phyloP scores from a whole-genome alignment of 1,140 invertebrate species.

The Cherax quadricarinatus region DNA sequence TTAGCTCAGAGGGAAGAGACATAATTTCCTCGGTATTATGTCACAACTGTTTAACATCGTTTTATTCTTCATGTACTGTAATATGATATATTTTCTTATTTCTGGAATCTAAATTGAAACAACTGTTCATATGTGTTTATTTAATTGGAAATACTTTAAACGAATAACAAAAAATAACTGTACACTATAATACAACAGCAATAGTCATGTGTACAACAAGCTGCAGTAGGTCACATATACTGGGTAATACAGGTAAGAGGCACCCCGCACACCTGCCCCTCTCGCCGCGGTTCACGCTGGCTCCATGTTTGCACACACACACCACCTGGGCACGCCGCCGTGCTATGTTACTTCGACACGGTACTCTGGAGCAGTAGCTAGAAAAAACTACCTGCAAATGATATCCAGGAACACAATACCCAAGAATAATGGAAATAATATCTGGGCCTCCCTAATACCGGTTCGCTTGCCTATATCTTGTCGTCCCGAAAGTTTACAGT shows the following conservation, averaged over 20 bases:
- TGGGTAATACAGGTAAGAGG: neutral
- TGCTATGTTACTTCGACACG: neutral
- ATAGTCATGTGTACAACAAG: conserved; percentile 60
- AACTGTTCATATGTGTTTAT: conserved; percentile 27
- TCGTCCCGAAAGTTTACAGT: neutral
- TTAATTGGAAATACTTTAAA: conserved; percentile 69
- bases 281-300: neutral
- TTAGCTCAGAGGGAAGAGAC: no score
- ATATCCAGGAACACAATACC: neutral
- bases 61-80: no score
- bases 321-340: neutral
- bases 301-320: no score
- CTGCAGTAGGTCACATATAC: neutral
- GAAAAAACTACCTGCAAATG: neutral
- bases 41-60: no score
- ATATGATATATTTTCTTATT: no score
- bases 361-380: neutral
- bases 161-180: conserved; percentile 69
- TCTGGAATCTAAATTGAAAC: neutral
- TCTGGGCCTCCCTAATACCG: neutral
- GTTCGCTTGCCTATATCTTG: neutral
- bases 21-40: no score
- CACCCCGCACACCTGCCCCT: no score
- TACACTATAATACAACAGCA: conserved; percentile 71
- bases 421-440: neutral